These are phyloP conservation scores for Ophion costatus DNA, from an alignment of 2,888 invertebrate genomes.

Conservation along the genomic window DNA sequence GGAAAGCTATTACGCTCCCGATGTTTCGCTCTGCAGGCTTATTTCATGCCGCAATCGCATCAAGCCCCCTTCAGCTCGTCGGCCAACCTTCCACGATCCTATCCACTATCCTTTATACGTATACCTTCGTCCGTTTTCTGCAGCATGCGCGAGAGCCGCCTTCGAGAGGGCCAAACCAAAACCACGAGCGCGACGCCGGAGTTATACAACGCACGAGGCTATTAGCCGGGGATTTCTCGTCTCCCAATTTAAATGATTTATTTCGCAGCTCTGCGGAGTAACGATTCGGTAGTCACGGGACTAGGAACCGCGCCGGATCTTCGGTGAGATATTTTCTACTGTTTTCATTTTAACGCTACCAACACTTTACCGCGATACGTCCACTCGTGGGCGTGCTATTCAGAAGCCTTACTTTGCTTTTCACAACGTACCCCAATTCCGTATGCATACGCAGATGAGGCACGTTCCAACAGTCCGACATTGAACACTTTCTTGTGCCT, in stretches of 20 bases:
- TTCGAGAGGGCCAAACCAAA: conserved; percentile 16
- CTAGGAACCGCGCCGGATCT: conserved; percentile 25
- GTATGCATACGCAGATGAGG: background rate
- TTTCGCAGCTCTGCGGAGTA: conserved; percentile 62
- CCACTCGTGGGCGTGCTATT: background rate
- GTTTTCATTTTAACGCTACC: conserved; percentile 22
- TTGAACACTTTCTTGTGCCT: background rate
- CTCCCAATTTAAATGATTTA: conserved; percentile 76
- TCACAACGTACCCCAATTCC: background rate
- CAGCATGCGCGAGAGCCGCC: conserved; percentile 29
- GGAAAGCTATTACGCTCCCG: conserved; percentile 75
- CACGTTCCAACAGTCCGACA: background rate
- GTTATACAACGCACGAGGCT: conserved; percentile 60
- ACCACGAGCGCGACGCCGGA: conserved; percentile 30
- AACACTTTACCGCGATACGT: background rate
- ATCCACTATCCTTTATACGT: conserved; percentile 19
- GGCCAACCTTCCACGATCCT: background rate
- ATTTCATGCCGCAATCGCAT: conserved; percentile 77
- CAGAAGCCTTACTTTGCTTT: background rate
- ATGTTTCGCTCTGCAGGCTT: conserved; percentile 77
- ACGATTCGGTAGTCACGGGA: conserved; percentile 29
- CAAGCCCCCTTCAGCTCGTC: conserved; percentile 54
- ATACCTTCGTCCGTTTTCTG: conserved; percentile 17
- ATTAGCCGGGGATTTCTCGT: conserved; percentile 75
- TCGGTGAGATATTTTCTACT: conserved; percentile 3